Conservation (phyloP, 2,888 invertebrate genomes). For the Amaurobius ferox region DNA sequence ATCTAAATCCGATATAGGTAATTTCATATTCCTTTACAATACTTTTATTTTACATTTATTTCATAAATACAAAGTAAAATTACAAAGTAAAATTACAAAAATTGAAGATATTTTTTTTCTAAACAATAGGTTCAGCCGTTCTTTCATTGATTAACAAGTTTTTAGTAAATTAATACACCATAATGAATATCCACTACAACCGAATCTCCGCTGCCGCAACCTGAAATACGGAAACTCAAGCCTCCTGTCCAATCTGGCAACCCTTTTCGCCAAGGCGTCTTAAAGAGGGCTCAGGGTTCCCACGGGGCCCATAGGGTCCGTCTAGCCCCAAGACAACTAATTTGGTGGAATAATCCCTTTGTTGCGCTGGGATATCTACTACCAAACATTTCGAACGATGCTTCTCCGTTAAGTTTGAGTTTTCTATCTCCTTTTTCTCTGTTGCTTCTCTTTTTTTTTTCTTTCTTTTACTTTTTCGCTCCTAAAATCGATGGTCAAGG, state of each 20-base stretch:
- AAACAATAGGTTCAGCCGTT: too few species aligned
- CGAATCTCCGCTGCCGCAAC: neutral
- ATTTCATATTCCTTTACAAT: too few species aligned
- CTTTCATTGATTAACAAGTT: too few species aligned
- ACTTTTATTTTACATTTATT: too few species aligned
- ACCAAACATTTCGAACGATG: conserved; percentile 58
- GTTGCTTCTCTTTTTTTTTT: neutral
- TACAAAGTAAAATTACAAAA: too few species aligned
- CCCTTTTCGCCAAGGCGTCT: conserved; percentile 59
- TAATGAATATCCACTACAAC: neutral
- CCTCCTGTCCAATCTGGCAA: conserved; percentile 22
- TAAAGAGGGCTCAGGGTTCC: conserved; percentile 37
- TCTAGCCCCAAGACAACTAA: conserved; percentile 70
- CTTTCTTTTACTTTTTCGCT: conserved; percentile 9
- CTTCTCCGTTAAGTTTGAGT: conserved; percentile 59
- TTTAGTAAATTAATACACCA: neutral
- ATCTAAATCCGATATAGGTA: too few species aligned
- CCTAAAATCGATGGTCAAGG: conserved; percentile 64
- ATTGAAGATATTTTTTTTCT: too few species aligned
- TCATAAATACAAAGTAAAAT: too few species aligned
- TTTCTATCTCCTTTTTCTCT: conserved; percentile 19
- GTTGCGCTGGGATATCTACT: conserved; percentile 64
- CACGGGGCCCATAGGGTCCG: conserved; percentile 55
- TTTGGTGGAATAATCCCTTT: conserved; percentile 70
- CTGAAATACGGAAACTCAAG: neutral